Evolutionary conservation across 2,888 invertebrate species (phyloP), one percentile per base, ranked within the genome.

Genomic region (Vesta saturnalis): DNA sequence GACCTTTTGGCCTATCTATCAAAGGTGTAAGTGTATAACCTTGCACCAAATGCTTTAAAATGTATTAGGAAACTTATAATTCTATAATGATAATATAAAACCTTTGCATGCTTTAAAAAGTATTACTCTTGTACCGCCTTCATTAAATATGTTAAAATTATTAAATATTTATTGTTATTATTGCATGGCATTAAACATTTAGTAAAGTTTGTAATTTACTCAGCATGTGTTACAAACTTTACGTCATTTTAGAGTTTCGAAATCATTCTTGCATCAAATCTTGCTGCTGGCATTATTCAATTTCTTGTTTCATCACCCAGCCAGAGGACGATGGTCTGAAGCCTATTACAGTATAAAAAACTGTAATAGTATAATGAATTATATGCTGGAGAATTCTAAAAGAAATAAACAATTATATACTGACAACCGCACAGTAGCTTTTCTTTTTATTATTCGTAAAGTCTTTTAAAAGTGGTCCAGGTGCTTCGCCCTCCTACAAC

Each of bases 251-350:
- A 67, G 47, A 52, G 35, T 74, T 72, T 73, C 69, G 73, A 73
- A 74, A 74, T 70, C 60, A 66, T 64, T 60, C 72, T 74, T 76
- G 76, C 76, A 74, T 76, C 76, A 75, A 74, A 73, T 70, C 70
- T 68, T 70, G 73, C 74, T 70, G 77, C 72, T 1, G 39, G 39
- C 75, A 77, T 78, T 77, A 78, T 78, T 78, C 77, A 78, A 78
- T 77, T 77, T 76, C 69, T 67, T 59, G 69, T 75, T 74, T 75
- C 73, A 67, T 73, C 74, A 73, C 39, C 57, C 30, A 57, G 14
- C 12, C 15, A 19, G 30, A 68, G 71, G 72, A 71, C 73, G 71
- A 72, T 74, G 65, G 69, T 69, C 69, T 47, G 69, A n/a, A 39
- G 39, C 12, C 39, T 39, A 39, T 39, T 39, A 39, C 8, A n/a